These are phyloP conservation scores for Andrena dorsata DNA, from an alignment of 2,888 invertebrate genomes.

Conservation along the genomic window DNA sequence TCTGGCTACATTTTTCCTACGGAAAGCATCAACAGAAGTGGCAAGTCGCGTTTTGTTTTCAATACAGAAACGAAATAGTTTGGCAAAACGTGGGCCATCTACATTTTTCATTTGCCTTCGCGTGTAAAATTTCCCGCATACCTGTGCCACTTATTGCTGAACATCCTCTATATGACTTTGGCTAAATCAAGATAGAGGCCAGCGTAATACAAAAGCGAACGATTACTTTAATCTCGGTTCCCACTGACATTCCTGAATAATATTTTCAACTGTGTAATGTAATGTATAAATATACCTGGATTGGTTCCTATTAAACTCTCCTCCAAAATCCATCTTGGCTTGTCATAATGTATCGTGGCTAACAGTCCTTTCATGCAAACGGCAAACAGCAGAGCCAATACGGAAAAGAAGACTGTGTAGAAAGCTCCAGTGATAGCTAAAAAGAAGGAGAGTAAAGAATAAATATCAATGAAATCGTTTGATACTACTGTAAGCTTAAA, in stretches of 20 bases:
- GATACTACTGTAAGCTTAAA: too few species aligned
- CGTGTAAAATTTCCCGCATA: too few species aligned
- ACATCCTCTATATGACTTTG: neutral
- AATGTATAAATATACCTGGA: conserved; percentile 86
- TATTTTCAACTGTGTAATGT: neutral
- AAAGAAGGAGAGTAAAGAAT: conserved; percentile 79
- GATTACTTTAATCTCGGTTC: neutral
- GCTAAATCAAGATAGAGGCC: neutral
- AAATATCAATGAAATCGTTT: neutral
- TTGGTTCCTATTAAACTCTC: conserved; percentile 92
- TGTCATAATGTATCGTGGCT: conserved; percentile 88
- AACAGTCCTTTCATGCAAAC: conserved; percentile 94
- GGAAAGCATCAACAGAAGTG: too few species aligned
- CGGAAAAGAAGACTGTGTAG: conserved; percentile 94
- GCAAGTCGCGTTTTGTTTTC: too few species aligned
- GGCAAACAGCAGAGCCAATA: conserved; percentile 93
- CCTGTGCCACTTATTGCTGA: too few species aligned
- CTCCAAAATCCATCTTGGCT: conserved; percentile 91
- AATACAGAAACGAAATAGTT: too few species aligned
- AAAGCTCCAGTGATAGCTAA: conserved; percentile 93
- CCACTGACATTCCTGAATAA: neutral
- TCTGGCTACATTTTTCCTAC: too few species aligned
- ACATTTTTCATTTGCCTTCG: too few species aligned
- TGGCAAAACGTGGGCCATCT: too few species aligned
- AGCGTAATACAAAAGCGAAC: neutral